These are phyloP conservation scores for Tipula helvola DNA, from an alignment of 2,888 invertebrate species.

Conservation along the genomic window DNA sequence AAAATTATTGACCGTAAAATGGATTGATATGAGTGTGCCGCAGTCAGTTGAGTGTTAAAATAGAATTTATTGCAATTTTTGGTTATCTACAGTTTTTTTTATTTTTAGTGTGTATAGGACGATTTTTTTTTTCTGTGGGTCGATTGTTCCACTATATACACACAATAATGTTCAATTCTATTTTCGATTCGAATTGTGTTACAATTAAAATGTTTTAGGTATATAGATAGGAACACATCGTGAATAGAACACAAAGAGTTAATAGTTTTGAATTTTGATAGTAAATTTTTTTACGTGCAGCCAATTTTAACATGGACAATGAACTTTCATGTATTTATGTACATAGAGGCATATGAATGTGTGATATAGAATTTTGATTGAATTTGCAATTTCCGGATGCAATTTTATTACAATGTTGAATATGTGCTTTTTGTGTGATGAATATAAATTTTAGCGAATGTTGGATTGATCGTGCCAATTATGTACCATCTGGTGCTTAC, in stretches of 20 bases:
- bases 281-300: background rate
- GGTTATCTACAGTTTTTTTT: background rate
- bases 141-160: background rate
- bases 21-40: background rate
- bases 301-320: background rate
- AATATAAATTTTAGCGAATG: background rate
- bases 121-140: background rate
- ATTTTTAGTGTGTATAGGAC: background rate
- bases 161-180: background rate
- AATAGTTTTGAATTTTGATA: background rate
- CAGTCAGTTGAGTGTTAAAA: background rate
- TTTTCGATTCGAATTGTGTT: background rate
- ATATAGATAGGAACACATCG: background rate
- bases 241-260: background rate
- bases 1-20: background rate
- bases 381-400: background rate
- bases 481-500: background rate
- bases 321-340: background rate
- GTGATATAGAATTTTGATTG: background rate
- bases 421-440: background rate
- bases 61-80: background rate
- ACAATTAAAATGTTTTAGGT: background rate
- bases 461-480: background rate
- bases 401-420: background rate
- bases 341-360: background rate